phyloP scores from a whole-genome alignment of 2,113 vertebrate genomes.

The Xenopus borealis region DNA sequence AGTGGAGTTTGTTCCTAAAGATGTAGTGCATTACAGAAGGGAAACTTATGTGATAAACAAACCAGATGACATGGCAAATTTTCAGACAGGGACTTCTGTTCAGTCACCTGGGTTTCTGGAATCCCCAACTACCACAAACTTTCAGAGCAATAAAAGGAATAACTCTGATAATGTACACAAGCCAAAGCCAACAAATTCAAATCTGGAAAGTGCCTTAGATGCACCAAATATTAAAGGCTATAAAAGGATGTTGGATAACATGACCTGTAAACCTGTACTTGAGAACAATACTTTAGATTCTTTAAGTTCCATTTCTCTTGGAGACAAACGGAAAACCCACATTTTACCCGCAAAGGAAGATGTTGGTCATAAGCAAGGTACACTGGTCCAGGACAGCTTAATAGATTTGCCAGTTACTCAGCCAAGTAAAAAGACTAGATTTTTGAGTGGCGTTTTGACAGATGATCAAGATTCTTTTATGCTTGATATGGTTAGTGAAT shows the following conservation, averaged over 20 bases:
- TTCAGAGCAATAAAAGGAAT: constrained; percentile 6
- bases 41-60: constrained; percentile 10
- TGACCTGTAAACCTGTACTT: not conserved
- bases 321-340: not conserved
- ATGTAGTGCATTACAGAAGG: not conserved
- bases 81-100: not conserved
- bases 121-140: not conserved
- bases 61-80: not conserved
- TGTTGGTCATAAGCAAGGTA: not conserved
- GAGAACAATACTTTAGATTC: not conserved
- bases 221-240: constrained; percentile 35
- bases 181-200: not conserved
- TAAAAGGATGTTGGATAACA: constrained; percentile 6
- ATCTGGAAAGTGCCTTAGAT: not conserved
- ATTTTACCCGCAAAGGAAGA: constrained; percentile 14
- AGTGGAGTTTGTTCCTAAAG: not conserved
- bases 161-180: not conserved
- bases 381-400: constrained; percentile 15
- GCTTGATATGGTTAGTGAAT: constrained; percentile 47
- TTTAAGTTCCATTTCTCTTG: not conserved
- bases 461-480: constrained; percentile 23
- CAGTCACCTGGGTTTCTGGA: not conserved
- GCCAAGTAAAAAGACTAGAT: not conserved
- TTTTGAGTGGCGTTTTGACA: constrained; percentile 3
- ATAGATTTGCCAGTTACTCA: not conserved